Evolutionary conservation across 2,888 invertebrate species (phyloP), one percentile per base, ranked within the genome.

Genomic region (Meiosimyza platycephala): DNA sequence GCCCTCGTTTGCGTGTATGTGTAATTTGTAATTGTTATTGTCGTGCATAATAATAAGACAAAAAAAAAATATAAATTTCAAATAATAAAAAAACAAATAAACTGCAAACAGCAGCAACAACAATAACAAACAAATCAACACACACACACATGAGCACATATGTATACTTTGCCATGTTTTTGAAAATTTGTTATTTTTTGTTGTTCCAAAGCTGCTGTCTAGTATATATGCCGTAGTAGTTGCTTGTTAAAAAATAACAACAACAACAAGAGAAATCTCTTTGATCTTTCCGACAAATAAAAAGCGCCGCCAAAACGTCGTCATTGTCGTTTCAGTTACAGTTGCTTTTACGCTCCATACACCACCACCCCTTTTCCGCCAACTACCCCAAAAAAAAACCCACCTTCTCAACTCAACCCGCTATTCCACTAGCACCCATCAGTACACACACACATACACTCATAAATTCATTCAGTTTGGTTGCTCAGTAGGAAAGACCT

Each of bases 241-340:
- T 5, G 63, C 63, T 63, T 18, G 18, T 63, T 48, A 63, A 63
- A 48, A 63, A 16, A 28, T 28, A 75, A 76, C 63, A 74, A 68
- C 55, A 67, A 67, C 59, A 78, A 74, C 78, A 67, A 71, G 69
- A 80, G 80, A 81, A 80, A 78, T 76, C 74, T 67, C 80, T 82
- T 81, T 81, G 80, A 82, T 78, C 78, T 80, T 52, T 78, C 81
- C 81, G 81, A 78, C 77, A 75, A 82, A 77, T 80, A 76, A 80
- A 81, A 81, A 80, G 78, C 77, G 78, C 81, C 81, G 82, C 80
- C 78, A 78, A 77, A 54, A 54, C 65, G 52, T 33, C 65, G 65
- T 51, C 77, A 76, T 75, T 54, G 75, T 72, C 71, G 64, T 57
- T 33, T 52, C 75, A 69, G 70, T 73, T 75, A 73, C 69, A 71